A percentile compares a stretch with the other conserved stretches of the same genome.
These are phyloP conservation scores for Typhlomys cinereus DNA, from an alignment of 2,113 vertebrate genomes.

Conservation along the genomic window DNA sequence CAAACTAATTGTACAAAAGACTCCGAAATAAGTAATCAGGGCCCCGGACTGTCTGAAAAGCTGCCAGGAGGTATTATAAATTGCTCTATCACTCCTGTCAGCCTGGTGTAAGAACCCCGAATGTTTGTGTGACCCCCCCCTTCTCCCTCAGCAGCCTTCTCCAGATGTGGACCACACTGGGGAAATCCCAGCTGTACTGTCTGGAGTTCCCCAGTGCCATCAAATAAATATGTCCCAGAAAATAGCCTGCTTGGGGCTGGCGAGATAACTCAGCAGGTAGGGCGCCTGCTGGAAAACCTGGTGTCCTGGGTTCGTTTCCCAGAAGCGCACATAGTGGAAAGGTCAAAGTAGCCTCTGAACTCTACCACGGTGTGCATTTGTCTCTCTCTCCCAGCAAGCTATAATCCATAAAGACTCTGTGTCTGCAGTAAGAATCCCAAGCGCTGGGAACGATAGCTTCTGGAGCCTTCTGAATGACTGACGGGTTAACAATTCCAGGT, in stretches of 20 bases:
- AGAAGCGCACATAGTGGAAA: too few relatives aligned
- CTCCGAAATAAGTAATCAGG: slow-evolving; percentile 81
- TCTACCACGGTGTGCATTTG: too few relatives aligned
- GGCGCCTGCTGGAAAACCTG: too few relatives aligned
- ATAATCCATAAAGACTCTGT: slow-evolving; percentile 2
- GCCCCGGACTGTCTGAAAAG: slow-evolving; percentile 78
- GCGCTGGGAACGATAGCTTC: not conserved
- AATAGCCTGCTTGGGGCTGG: too few relatives aligned
- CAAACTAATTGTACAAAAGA: slow-evolving; percentile 84
- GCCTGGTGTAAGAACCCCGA: slow-evolving; percentile 59
- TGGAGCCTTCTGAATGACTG: not conserved
- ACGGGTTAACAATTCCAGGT: not conserved
- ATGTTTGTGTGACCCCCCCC: slow-evolving; percentile 71
- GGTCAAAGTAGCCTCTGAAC: too few relatives aligned
- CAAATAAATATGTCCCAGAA: slow-evolving; percentile 25
- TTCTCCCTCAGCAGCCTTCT: slow-evolving; percentile 37
- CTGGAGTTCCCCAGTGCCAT: slow-evolving; percentile 54
- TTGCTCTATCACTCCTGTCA: slow-evolving; percentile 74
- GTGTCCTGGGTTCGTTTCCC: too few relatives aligned
- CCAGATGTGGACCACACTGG: slow-evolving; percentile 62
- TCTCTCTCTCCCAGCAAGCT: too few relatives aligned
- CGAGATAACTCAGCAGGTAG: too few relatives aligned
- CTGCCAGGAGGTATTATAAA: slow-evolving; percentile 80
- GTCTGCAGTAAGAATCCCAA: slow-evolving; percentile 31
- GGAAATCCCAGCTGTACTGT: slow-evolving; percentile 48